Evolutionary conservation across 2,113 vertebrate species (phyloP).

Genomic region (Mus musculus): DNA sequence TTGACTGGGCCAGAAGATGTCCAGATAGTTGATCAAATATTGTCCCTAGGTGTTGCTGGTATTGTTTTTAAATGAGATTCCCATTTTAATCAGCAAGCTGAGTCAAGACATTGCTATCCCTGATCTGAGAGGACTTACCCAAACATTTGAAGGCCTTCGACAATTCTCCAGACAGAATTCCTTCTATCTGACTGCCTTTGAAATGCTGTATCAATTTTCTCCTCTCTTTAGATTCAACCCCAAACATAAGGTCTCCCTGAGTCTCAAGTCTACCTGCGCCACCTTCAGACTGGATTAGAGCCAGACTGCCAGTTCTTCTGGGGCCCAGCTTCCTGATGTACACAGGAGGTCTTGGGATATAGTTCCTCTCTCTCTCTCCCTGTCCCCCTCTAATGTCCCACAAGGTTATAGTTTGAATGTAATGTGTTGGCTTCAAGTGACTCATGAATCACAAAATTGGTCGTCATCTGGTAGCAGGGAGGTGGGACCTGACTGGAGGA

Average conservation of each 20-base stretch:
- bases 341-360: not conserved
- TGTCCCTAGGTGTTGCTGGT: not conserved
- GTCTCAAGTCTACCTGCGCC: not conserved
- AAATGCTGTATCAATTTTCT: not conserved
- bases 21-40: not conserved
- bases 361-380: not conserved
- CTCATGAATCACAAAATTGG: not conserved
- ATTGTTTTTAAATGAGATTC: not conserved
- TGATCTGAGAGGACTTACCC: not conserved
- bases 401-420: not conserved
- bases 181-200: not conserved
- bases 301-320: not conserved
- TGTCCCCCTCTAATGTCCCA: not conserved
- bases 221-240: not conserved
- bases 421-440: not conserved
- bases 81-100: not conserved
- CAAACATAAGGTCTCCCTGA: not conserved
- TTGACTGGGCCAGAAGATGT: not conserved
- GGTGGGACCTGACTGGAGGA: not conserved
- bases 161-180: not conserved
- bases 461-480: not conserved
- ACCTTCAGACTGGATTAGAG: not conserved
- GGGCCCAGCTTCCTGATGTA: not conserved
- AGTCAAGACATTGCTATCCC: not conserved
- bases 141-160: not conserved